A percentile compares a stretch with the other conserved stretches of the same genome.
phyloP scores from a whole-genome alignment of 2,888 invertebrate species.

The Charanyca ferruginea region DNA sequence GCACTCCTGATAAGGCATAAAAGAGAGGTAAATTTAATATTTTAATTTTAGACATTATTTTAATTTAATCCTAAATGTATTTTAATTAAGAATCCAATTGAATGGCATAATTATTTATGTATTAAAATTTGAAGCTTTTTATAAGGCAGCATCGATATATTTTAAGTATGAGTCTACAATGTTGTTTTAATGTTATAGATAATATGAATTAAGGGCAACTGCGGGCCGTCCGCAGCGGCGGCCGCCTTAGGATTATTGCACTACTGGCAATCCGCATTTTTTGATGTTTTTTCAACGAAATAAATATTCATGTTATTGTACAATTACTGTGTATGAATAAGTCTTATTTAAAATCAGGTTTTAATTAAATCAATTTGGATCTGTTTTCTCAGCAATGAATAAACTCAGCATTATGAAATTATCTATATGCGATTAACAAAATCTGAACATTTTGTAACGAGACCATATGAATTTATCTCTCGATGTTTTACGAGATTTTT shows the following conservation, averaged over 20 bases:
- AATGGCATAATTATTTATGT: conserved; percentile 81
- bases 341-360: conserved; percentile 89
- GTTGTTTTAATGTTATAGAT: conserved; percentile 77
- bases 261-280: conserved; percentile 85
- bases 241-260: conserved; percentile 77
- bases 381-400: conserved; percentile 86
- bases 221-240: conserved; percentile 62
- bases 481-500: conserved; percentile 86
- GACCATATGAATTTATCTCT: conserved; percentile 88
- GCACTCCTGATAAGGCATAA: conserved; percentile 79
- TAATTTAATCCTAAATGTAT: conserved; percentile 83
- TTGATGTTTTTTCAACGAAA: conserved; percentile 90
- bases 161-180: conserved; percentile 79
- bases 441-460: conserved; percentile 84
- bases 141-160: conserved; percentile 82
- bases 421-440: conserved; percentile 78
- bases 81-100: conserved; percentile 86
- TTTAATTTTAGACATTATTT: conserved; percentile 82
- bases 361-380: conserved; percentile 89
- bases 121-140: conserved; percentile 83
- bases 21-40: conserved; percentile 82
- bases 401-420: conserved; percentile 88
- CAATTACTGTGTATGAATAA: conserved; percentile 86
- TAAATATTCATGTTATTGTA: conserved; percentile 88
- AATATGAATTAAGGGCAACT: conserved; percentile 86